Conservation (phyloP, 2,797 vertebrate species). For the Rhabdophis nuchalis region DNA sequence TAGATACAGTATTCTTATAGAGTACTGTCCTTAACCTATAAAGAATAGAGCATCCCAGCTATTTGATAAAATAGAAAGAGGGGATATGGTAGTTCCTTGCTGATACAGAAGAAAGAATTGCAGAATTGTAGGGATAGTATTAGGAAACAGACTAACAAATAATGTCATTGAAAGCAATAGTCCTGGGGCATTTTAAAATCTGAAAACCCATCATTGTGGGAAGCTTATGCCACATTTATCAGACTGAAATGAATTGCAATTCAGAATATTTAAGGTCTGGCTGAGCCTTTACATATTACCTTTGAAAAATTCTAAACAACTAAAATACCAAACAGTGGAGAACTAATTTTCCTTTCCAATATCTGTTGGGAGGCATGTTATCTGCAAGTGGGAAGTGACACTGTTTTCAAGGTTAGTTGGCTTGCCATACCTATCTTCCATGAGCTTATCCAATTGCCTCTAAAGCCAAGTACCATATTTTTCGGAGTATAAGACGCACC, state of each 20-base stretch:
- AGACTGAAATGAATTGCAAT: neutral
- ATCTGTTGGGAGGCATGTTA: neutral
- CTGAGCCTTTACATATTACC: neutral
- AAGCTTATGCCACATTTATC: neutral
- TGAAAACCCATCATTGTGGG: neutral
- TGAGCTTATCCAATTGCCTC: neutral
- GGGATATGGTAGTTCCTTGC: neutral
- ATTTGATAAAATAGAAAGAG: neutral
- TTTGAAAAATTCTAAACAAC: neutral
- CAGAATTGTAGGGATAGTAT: neutral
- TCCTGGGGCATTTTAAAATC: neutral
- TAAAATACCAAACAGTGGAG: neutral
- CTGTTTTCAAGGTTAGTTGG: neutral
- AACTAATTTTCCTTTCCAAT: neutral
- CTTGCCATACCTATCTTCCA: neutral
- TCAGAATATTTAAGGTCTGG: neutral
- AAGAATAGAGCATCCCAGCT: neutral
- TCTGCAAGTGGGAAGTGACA: neutral
- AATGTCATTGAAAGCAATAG: neutral
- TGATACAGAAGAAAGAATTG: neutral
- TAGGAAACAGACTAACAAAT: neutral
- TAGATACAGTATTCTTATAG: neutral
- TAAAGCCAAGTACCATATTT: neutral
- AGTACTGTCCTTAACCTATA: neutral
- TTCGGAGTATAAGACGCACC: too few species aligned